Evolutionary conservation across 2,888 invertebrate genomes (phyloP), one percentile per base, ranked within the genome.

Genomic region (Poecilobothrus nobilitatus): DNA sequence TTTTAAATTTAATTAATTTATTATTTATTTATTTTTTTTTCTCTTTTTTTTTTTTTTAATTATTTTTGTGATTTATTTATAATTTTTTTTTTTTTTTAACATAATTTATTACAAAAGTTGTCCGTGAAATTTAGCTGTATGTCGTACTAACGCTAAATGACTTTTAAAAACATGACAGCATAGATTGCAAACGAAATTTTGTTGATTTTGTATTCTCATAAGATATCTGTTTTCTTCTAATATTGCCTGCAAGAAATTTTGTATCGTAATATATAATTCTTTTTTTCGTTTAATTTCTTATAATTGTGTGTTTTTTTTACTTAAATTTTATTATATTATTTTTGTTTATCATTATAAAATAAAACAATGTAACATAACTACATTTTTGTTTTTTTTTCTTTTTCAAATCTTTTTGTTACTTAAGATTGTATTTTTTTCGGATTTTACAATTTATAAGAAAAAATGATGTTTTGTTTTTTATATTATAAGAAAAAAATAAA

Each of bases 141-240:
- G 74, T 68, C 74, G 74, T 63, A 73, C 73, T 72, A 74, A 71
- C 67, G 74, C 73, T 71, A 73, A 73, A 71, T 73, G 74, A 73
- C 73, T 73, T 71, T 74, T 74, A 73, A 74, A 74, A 68, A 74
- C 74, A 73, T 74, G 73, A 71, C 73, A 73, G 71, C 74, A 74
- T 66, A 73, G 71, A 74, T 74, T 74, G 71, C 74, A 74, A 64
- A 74, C 71, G 70, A 71, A 74, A 64, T 71, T 72, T 71, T 74
- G 74, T 71, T 74, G 74, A 70, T 72, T 73, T 71, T 74, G 74
- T 71, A 74, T 74, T 72, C 73, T 69, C 73, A 73, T 73, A 66
- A 74, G 73, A 73, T 74, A 73, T 73, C 73, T 74, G 71, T 74
- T 74, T 68, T 74, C 74, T 70, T 74, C 74, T 73, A 74, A 70